Evolutionary conservation across 2,888 invertebrate genomes (phyloP).

Genomic region (Papilio elwesi): DNA sequence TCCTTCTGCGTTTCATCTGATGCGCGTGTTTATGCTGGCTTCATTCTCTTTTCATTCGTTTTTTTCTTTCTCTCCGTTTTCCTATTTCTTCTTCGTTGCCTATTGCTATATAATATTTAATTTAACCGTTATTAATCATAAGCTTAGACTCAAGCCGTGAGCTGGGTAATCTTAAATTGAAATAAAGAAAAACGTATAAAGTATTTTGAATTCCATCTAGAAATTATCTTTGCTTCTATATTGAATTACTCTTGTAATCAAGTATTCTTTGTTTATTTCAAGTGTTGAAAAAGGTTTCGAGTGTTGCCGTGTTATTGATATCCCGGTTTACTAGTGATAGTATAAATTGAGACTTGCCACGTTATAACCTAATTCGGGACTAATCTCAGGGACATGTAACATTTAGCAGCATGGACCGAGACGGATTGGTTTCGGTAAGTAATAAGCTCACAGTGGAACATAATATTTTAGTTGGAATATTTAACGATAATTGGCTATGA

Average conservation of each 20-base stretch:
- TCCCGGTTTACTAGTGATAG: background rate
- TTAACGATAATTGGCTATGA: too few species aligned
- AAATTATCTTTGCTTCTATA: constrained; percentile 12
- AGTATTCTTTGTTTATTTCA: constrained; percentile 6
- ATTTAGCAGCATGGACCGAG: too few species aligned
- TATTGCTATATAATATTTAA: background rate
- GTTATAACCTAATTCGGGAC: background rate
- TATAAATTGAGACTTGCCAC: background rate
- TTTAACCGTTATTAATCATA: background rate
- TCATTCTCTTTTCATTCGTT: too few species aligned
- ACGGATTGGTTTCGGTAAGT: too few species aligned
- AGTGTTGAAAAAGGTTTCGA: constrained; percentile 10
- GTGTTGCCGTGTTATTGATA: constrained; percentile 18
- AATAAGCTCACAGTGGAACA: too few species aligned
- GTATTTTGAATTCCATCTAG: background rate
- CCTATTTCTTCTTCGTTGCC: too few species aligned
- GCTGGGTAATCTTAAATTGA: background rate
- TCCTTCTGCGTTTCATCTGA: too few species aligned
- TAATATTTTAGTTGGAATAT: too few species aligned
- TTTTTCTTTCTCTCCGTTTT: too few species aligned
- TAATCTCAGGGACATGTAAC: too few species aligned
- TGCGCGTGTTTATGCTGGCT: too few species aligned
- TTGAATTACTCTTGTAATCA: constrained; percentile 20
- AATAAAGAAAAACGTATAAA: background rate
- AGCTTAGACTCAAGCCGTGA: background rate